These are phyloP conservation scores for Uria aalge DNA, from an alignment of 2,113 vertebrate species.

Conservation along the genomic window DNA sequence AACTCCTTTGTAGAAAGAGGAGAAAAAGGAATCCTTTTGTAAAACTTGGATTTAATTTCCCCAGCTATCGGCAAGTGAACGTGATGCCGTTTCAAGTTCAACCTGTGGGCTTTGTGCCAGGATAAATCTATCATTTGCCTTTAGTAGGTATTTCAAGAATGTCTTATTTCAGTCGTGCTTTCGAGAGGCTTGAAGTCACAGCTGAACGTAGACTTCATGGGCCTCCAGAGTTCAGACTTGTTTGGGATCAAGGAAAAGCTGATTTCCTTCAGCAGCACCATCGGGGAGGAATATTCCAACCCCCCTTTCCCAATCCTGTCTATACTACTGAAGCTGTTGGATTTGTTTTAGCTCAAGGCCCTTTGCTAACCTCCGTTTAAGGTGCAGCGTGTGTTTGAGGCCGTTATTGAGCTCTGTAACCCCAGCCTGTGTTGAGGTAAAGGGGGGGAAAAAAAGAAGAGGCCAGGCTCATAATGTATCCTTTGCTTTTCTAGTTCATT, in stretches of 20 bases:
- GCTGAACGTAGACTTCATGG: not conserved
- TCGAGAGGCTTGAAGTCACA: not conserved
- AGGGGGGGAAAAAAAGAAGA: not conserved
- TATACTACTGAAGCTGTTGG: rapidly evolving
- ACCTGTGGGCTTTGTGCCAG: not conserved
- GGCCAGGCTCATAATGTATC: not conserved
- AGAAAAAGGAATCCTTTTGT: not conserved
- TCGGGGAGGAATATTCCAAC: not conserved
- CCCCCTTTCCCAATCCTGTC: not conserved
- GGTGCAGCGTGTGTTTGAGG: not conserved
- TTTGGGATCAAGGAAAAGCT: not conserved
- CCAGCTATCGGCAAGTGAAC: not conserved
- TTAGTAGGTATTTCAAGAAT: constrained; percentile 15
- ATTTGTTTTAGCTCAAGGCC: not conserved
- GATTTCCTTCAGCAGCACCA: not conserved
- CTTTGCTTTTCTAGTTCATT: not conserved
- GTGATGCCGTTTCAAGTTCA: not conserved
- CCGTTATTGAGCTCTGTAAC: not conserved
- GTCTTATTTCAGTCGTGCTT: not conserved
- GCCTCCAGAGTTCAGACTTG: not conserved
- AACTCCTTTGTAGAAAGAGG: not conserved
- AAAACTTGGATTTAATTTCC: not conserved
- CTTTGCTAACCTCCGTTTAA: not conserved
- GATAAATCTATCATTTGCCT: not conserved
- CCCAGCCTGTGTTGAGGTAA: rapidly evolving